A percentile compares a stretch with the other conserved stretches of the same genome.
phyloP scores from a whole-genome alignment of 2,888 invertebrate genomes.

The Dasysyrphus tricinctus region DNA sequence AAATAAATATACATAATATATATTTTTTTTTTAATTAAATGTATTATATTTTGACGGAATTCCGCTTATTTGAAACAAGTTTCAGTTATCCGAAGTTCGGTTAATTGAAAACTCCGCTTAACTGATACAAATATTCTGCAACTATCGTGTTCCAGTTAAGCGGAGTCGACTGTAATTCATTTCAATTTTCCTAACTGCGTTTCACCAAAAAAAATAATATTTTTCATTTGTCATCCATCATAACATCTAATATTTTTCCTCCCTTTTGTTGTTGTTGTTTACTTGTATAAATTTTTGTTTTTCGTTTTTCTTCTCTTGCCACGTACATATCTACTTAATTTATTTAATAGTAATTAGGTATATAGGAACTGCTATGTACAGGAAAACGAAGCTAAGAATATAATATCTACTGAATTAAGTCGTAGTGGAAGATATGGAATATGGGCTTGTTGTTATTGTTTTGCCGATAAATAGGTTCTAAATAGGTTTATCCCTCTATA shows the following conservation, averaged over 20 bases:
- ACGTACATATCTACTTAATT: slow-evolving; percentile 19
- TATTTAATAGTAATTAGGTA: slow-evolving; percentile 29
- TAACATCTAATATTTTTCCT: slow-evolving; percentile 17
- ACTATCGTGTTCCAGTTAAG: too few species aligned
- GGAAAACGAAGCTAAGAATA: background rate
- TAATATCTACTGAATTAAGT: slow-evolving; percentile 25
- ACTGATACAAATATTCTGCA: too few species aligned
- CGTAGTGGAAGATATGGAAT: slow-evolving; percentile 37
- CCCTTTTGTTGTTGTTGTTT: slow-evolving; percentile 13
- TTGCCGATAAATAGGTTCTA: slow-evolving; percentile 36
- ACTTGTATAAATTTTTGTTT: slow-evolving; percentile 4
- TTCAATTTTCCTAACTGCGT: slow-evolving; percentile 22
- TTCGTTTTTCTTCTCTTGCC: slow-evolving; percentile 8
- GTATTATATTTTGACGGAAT: too few species aligned
- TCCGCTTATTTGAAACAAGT: too few species aligned
- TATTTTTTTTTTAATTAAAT: too few species aligned
- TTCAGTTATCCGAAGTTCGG: too few species aligned
- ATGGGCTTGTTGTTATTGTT: slow-evolving; percentile 41
- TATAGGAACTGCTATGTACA: background rate
- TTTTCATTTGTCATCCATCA: slow-evolving; percentile 27
- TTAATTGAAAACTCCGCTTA: too few species aligned
- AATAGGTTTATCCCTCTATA: slow-evolving; percentile 40
- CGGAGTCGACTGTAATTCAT: too few species aligned
- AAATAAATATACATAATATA: too few species aligned
- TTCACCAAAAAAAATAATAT: background rate